These are phyloP conservation scores for Coelopa frigida DNA, from an alignment of 1,140 invertebrate species.

Conservation along the genomic window DNA sequence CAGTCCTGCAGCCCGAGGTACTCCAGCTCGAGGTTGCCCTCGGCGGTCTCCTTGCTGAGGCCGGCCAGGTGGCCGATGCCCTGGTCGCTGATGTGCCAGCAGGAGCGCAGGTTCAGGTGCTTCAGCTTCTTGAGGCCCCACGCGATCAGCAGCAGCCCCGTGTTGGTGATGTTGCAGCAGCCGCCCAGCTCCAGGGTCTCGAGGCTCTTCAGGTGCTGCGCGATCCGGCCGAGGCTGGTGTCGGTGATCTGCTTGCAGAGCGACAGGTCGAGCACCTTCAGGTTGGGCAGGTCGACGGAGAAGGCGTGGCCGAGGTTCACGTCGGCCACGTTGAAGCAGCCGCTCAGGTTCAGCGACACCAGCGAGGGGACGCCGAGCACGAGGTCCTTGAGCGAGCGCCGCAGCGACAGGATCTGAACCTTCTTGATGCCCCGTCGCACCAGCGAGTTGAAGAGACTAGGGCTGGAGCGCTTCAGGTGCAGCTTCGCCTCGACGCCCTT, in stretches of 20 bases:
- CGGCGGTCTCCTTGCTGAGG: constrained; percentile 55
- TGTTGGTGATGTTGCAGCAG: constrained; percentile 84
- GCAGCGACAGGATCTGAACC: constrained; percentile 81
- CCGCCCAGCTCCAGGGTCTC: constrained; percentile 83
- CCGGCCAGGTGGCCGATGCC: constrained; percentile 83
- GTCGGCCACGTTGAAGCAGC: constrained; percentile 87
- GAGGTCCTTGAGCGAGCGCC: constrained; percentile 77
- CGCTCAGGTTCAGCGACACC: constrained; percentile 81
- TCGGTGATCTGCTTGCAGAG: constrained; percentile 93
- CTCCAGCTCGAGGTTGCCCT: constrained; percentile 68
- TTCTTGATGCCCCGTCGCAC: constrained; percentile 78
- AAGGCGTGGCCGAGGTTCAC: constrained; percentile 75
- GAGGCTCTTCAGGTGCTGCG: constrained; percentile 78
- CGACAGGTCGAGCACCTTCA: constrained; percentile 78
- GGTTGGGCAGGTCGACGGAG: constrained; percentile 59
- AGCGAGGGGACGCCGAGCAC: constrained; percentile 78
- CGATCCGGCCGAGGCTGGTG: constrained; percentile 71
- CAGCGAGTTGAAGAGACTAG: constrained; percentile 76
- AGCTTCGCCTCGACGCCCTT: constrained; percentile 83
- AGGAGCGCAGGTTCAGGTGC: constrained; percentile 79
- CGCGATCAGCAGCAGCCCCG: constrained; percentile 73
- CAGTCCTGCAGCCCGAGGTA: constrained; percentile 87
- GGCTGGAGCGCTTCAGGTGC: constrained; percentile 75
- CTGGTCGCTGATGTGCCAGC: constrained; percentile 83
- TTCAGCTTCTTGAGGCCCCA: constrained; percentile 79